Evolutionary conservation across 2,797 vertebrate genomes (phyloP), one percentile per base, ranked within the genome.

Genomic region (Aeoliscus strigatus): DNA sequence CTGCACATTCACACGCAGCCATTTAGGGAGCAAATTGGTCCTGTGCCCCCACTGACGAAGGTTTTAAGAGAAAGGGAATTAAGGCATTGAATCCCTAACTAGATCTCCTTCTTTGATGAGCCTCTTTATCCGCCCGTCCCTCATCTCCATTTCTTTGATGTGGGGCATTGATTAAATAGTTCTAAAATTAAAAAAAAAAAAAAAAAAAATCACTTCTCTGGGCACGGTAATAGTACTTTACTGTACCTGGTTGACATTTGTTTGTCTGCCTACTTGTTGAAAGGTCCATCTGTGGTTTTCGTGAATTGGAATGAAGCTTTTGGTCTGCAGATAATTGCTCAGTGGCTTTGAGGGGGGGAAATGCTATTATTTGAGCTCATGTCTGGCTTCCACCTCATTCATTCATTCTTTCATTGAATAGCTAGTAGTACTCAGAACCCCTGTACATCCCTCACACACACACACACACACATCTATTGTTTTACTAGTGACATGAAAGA

Each of bases 1-100:
- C 73, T 85, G 66, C 75, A 80, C 78, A 79, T 84, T 85, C 79
- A 81, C 77, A 88, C 77, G 67, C 73, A 79, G 74, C 75, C 85
- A 85, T 88, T 88, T 87, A 88, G 75, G 83, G 80, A 83, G 82
- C 83, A 86, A 83, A 86, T 88, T 85, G 83, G 74, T 76, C 82
- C 76, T 43, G 51, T 83, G 77, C 82, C 77, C 85, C 81, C 75
- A 79, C 73, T 70, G 74, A 84, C 73, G 73, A 75, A 77, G 74
- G 71, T 73, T 84, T 85, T 82, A 81, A 86, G 79, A 87, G 85
- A 86, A 85, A 73, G 69, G 66, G 82, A 86, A 86, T 86, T 82
- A 86, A 71, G 70, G 73, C 32, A 63, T 80, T 74, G 82, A 82
- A 84, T 86, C 79, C 79, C 76, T 82, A 83, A 84, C 75, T 77